Conservation (phyloP, 2,797 vertebrate genomes). For the Sphenopsis melanotis region DNA sequence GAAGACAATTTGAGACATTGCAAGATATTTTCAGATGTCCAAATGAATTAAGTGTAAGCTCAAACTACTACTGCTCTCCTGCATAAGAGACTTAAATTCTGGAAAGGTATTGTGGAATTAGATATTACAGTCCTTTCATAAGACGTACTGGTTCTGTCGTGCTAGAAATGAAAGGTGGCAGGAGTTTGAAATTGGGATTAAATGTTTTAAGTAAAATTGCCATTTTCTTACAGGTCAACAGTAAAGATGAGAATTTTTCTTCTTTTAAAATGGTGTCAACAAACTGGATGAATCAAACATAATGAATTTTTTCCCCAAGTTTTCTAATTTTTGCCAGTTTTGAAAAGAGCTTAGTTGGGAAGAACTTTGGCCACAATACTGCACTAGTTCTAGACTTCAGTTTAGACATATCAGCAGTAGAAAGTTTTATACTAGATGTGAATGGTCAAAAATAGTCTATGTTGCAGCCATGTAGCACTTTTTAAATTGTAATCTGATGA, state of each 20-base stretch:
- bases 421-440: neutral
- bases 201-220: neutral
- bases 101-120: neutral
- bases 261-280: neutral
- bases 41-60: neutral
- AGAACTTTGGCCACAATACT: neutral
- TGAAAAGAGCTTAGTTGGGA: neutral
- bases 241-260: neutral
- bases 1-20: neutral
- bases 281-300: neutral
- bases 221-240: neutral
- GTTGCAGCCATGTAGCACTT: neutral
- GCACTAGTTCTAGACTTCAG: neutral
- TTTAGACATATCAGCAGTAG: neutral
- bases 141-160: neutral
- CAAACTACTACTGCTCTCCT: neutral
- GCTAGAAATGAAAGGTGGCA: neutral
- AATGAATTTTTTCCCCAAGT: fast-evolving
- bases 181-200: neutral
- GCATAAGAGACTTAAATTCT: neutral
- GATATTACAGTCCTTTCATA: neutral
- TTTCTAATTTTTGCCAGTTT: neutral
- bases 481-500: neutral
- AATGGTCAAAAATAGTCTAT: neutral
- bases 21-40: neutral